phyloP scores from a whole-genome alignment of 2,888 invertebrate species.

The Macrosiphum euphorbiae region DNA sequence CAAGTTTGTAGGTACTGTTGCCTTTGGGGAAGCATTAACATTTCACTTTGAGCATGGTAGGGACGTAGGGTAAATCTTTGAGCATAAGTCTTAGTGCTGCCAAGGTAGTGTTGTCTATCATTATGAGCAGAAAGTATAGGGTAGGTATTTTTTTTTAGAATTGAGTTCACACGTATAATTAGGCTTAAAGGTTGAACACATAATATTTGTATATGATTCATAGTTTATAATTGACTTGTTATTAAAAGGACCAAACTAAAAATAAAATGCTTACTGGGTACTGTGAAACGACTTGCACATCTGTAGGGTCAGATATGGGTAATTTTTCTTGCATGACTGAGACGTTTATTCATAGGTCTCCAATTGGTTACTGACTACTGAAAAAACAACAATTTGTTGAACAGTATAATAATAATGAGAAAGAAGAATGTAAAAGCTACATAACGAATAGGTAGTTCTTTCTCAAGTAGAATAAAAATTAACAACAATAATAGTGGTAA shows the following conservation, averaged over 20 bases:
- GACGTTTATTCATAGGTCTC: neutral
- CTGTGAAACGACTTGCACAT: conserved; percentile 5
- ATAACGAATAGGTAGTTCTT: neutral
- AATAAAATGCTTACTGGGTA: conserved; percentile 16
- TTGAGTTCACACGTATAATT: neutral
- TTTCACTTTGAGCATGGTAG: neutral
- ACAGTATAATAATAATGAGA: neutral
- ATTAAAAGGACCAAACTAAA: neutral
- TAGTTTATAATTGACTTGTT: neutral
- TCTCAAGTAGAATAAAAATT: neutral
- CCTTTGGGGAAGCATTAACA: neutral
- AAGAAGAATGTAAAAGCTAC: neutral
- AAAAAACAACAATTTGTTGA: conserved; percentile 10
- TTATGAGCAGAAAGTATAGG: neutral
- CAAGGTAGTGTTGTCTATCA: neutral
- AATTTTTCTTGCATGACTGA: conserved; percentile 48
- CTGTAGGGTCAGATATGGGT: conserved; percentile 1
- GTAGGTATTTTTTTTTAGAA: neutral
- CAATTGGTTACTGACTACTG: neutral
- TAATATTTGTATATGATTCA: neutral
- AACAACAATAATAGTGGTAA: neutral
- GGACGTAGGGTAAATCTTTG: neutral
- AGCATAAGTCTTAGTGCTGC: neutral
- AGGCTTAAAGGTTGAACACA: neutral
- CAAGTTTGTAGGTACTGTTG: neutral